Percentiles rank a stretch among this genome's conserved stretches.
Evolutionary conservation across 2,888 invertebrate species (phyloP).

Genomic region (Epinotia demarniana): DNA sequence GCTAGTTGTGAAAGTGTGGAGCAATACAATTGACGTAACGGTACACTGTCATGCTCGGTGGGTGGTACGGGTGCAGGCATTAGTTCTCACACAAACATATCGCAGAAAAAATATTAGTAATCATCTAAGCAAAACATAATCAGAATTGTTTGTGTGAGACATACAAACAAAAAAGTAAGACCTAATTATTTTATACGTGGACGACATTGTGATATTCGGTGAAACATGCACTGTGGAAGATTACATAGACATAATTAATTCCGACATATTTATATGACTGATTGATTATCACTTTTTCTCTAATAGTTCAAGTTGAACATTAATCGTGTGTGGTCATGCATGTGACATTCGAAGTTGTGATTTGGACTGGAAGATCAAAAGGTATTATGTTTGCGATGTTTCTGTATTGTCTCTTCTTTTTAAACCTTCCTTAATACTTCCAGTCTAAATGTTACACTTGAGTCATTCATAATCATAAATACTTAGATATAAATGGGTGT

Average conservation of each 20-base stretch:
- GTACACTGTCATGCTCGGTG: slow-evolving; percentile 72
- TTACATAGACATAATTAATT: slow-evolving; percentile 46
- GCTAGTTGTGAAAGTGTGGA: slow-evolving; percentile 51
- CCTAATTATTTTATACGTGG: slow-evolving; percentile 63
- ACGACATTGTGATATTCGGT: slow-evolving; percentile 75
- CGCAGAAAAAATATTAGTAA: slow-evolving; percentile 18
- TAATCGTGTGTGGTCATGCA: slow-evolving; percentile 67
- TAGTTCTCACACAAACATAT: slow-evolving; percentile 67
- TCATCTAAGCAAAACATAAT: slow-evolving; percentile 27
- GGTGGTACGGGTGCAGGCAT: slow-evolving; percentile 82
- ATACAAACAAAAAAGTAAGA: slow-evolving; percentile 66
- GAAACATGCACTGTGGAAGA: slow-evolving; percentile 80
- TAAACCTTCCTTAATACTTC: slow-evolving; percentile 8
- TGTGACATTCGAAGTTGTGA: slow-evolving; percentile 58
- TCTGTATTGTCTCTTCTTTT: background rate
- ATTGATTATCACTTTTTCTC: slow-evolving; percentile 24
- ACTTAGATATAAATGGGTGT: background rate
- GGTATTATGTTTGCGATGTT: background rate
- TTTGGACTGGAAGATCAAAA: slow-evolving; percentile 63
- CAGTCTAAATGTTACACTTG: slow-evolving; percentile 26
- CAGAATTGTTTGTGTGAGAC: slow-evolving; percentile 65
- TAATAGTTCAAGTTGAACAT: slow-evolving; percentile 17
- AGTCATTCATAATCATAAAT: slow-evolving; percentile 31
- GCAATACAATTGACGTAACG: slow-evolving; percentile 58
- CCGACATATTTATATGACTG: slow-evolving; percentile 15